Evolutionary conservation across 2,888 invertebrate genomes (phyloP), one percentile per base, ranked within the genome.

Genomic region (Ashinkailepas kermadecensis): DNA sequence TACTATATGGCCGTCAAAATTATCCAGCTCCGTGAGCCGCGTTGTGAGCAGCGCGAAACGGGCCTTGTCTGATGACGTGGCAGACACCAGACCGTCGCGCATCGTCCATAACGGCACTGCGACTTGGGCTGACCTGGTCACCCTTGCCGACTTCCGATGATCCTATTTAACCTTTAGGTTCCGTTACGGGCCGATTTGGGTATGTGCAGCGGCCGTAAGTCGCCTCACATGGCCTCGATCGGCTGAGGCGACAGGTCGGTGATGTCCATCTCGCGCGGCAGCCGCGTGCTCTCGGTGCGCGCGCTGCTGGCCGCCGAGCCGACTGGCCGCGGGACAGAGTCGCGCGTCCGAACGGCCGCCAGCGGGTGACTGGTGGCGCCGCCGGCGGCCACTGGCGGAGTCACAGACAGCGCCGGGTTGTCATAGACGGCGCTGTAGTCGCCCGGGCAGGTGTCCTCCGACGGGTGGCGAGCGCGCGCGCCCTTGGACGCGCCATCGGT

Each of bases 391-490:
- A 54, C 21, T 54, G 74, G 74, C 74, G 74, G 74, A 18, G 74
- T 74, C 9, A 18, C 21, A 12, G 13, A n/a, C 21, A 74, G 18
- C 54, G 74, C 74, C 54, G 74, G 74, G 74, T 74, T 74, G 21
- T 74, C 74, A 18, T 74, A 74, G 74, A 74, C 74, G 74, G 54
- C 74, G 74, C 74, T 74, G 74, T 74, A 74, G 39, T 74, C 74
- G 54, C 54, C 74, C 18, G 74, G 74, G 8, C 39, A 54, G 21
- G 74, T 74, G 74, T 74, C 74, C 74, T 74, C 74, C 4, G 74
- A 74, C 0, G 74, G 74, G 74, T 74, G 74, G 2, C 74, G 74
- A 10, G 8, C 54, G 74, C 74, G 74, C 9, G 18, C 54, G 8
- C 18, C 21, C 21, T 54, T 54, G 59, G 11, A 13, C n/a, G 65